Evolutionary conservation across 2,113 vertebrate species (phyloP).

Genomic region (Lutjanus erythropterus): DNA sequence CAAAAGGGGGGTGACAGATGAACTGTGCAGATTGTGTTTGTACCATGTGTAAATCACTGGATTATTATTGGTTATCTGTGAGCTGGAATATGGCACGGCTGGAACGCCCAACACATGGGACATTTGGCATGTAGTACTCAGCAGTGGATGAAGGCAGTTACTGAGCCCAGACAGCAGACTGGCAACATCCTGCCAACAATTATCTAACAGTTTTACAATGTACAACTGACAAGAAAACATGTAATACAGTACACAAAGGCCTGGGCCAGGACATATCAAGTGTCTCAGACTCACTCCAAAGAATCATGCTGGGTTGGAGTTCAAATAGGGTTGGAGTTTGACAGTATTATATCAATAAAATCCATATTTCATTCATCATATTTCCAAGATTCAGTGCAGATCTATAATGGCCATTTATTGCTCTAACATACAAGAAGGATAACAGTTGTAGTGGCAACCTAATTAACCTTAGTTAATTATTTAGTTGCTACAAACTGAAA

Average conservation of each 20-base stretch:
- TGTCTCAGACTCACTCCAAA: background rate
- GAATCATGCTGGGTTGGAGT: too few species aligned
- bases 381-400: too few species aligned
- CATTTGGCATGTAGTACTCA: constrained; percentile 12
- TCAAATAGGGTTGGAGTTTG: too few species aligned
- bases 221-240: constrained; percentile 13
- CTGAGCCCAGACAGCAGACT: constrained; percentile 17
- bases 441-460: too few species aligned
- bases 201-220: constrained; percentile 9
- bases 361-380: too few species aligned
- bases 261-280: background rate
- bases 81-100: constrained; percentile 15
- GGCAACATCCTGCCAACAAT: constrained; percentile 10
- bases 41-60: constrained; percentile 31
- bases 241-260: background rate
- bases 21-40: constrained; percentile 45
- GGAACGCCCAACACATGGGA: constrained; percentile 27
- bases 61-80: constrained; percentile 56
- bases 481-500: too few species aligned
- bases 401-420: too few species aligned
- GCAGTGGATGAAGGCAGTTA: background rate
- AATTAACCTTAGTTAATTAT: too few species aligned
- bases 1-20: constrained; percentile 10
- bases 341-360: too few species aligned
- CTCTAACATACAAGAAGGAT: too few species aligned